Conservation (phyloP, 2,113 vertebrate species). For the Nipponia nippon region DNA sequence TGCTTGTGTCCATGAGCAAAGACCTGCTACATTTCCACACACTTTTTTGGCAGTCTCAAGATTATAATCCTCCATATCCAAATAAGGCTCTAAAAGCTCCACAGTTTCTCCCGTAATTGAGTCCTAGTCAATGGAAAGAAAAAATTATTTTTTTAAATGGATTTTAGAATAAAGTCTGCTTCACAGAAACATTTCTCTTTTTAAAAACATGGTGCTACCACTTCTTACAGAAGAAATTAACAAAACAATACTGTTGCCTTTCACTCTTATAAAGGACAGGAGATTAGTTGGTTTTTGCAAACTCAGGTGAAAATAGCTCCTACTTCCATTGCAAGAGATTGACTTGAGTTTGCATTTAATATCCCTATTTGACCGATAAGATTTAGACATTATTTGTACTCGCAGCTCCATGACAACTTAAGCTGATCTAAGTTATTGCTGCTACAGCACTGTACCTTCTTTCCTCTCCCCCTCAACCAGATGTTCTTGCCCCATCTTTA, state of each 20-base stretch:
- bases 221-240: background rate
- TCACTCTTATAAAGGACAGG: background rate
- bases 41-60: slow-evolving; percentile 83
- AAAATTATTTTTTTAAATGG: background rate
- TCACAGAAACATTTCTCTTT: background rate
- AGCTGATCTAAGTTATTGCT: background rate
- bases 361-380: background rate
- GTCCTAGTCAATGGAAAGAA: slow-evolving; percentile 67
- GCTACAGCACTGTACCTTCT: background rate
- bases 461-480: background rate
- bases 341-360: background rate
- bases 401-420: background rate
- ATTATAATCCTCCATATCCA: slow-evolving; percentile 85
- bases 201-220: background rate
- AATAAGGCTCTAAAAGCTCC: slow-evolving; percentile 80
- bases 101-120: slow-evolving; percentile 83
- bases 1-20: slow-evolving; percentile 86
- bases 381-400: background rate
- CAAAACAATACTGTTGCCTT: background rate
- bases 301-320: background rate
- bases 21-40: slow-evolving; percentile 85
- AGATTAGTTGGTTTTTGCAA: background rate
- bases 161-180: background rate
- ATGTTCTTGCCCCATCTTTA: background rate
- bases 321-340: background rate